Evolutionary conservation across 2,797 vertebrate genomes (phyloP).

Genomic region (Phrynocephalus guinanensis): DNA sequence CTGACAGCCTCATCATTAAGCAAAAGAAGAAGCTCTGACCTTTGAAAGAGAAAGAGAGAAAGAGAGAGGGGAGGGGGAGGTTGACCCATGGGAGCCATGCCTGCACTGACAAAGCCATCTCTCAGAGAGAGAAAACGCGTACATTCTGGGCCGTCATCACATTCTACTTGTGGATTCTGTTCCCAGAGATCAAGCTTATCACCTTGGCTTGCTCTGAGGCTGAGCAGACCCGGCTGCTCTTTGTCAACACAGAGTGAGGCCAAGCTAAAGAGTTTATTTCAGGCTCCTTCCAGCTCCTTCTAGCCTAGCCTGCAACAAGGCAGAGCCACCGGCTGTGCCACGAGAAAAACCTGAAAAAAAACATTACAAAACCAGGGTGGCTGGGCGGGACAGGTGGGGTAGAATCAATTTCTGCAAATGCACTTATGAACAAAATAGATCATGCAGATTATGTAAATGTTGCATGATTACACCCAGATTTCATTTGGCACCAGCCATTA

Average conservation of each 20-base stretch:
- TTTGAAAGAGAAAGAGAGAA: neutral
- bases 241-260: neutral
- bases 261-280: neutral
- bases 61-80: neutral
- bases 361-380: neutral
- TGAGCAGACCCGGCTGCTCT: neutral
- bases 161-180: neutral
- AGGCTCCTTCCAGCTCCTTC: neutral
- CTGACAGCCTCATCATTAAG: slow-evolving; percentile 14
- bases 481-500: slow-evolving; percentile 21
- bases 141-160: neutral
- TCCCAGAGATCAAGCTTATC: neutral
- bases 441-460: slow-evolving; percentile 17
- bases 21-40: slow-evolving; percentile 1
- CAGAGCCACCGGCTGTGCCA: neutral
- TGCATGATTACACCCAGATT: slow-evolving; percentile 16
- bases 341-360: neutral
- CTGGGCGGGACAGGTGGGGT: too few relatives aligned
- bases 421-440: slow-evolving; percentile 21
- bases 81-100: neutral
- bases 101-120: neutral
- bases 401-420: slow-evolving; percentile 23
- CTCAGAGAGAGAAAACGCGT: neutral
- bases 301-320: neutral
- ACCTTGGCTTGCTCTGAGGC: too few relatives aligned